Evolutionary conservation across 2,888 invertebrate species (phyloP), one percentile per base, ranked within the genome.

Genomic region (Drosophila cognata): DNA sequence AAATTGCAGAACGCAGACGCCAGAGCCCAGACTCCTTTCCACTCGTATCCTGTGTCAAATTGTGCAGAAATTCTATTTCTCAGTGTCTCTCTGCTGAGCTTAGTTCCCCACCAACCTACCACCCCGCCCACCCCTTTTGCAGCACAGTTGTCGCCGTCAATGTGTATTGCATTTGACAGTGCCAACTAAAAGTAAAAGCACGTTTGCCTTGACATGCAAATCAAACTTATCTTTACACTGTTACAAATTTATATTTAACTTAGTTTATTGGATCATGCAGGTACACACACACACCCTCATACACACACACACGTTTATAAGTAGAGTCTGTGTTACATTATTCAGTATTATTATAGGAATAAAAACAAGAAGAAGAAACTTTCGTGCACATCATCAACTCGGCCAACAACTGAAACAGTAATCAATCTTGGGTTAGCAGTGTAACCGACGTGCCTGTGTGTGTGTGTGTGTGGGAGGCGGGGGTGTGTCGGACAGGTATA

Each of bases 21-120:
- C 16, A 25, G 46, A 25, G 4, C 13, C 53, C 60, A 61, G 65
- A 62, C 62, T 50, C 31, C 52, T 56, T 28, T 18, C 21, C 58
- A 48, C 66, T 50, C 51, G 36, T 36, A 53, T 55, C 58, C 53
- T 38, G 63, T 84, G 72, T 77, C 88, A 88, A 89, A 88, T 84
- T 85, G 88, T 79, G 86, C 88, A 80, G 86, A 89, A 89, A 88
- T 88, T 82, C 75, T 80, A 88, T 79, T 88, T 84, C 72, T 76
- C 84, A 84, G 71, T 84, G 72, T 69, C 66, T 68, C 59, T n/a
- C 38, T 57, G 41, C 16, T 16, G 29, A 41, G 41, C 29, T 41
- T 56, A n/a, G 52, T 46, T 59, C 41, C 33, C 3, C 21, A 13
- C 3, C 16, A n/a, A 8, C 16, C 21, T 6, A 13, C 3, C 16